phyloP scores from a whole-genome alignment of 1,140 invertebrate species.

The Xylocopa sonorina region DNA sequence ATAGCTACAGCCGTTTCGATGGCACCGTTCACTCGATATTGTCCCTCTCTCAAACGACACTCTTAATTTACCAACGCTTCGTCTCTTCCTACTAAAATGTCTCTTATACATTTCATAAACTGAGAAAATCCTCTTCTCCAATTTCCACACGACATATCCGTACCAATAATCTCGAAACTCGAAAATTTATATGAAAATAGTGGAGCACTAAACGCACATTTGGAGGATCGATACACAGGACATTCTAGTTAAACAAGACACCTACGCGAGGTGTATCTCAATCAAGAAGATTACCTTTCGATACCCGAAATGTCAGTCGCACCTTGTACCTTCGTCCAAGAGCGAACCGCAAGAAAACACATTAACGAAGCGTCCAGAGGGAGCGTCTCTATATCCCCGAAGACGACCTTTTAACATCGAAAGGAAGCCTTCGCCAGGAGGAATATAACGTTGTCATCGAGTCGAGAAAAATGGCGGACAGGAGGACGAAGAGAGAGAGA shows the following conservation, averaged over 20 bases:
- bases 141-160: no score
- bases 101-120: no score
- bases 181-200: no score
- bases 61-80: neutral
- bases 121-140: neutral
- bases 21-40: neutral
- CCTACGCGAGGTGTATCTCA: no score
- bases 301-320: neutral
- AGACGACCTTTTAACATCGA: constrained; percentile 54
- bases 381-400: neutral
- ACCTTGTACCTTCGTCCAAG: no score
- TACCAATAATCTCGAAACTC: no score
- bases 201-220: no score
- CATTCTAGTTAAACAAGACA: no score
- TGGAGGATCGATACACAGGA: no score
- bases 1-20: neutral
- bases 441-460: constrained; percentile 39
- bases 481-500: constrained; percentile 12
- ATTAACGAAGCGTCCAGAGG: neutral
- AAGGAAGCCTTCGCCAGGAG: constrained; percentile 49
- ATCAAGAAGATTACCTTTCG: no score
- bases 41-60: no score
- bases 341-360: constrained; percentile 20
- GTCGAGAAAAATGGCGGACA: constrained; percentile 34
- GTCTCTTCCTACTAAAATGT: no score